phyloP scores from a whole-genome alignment of 2,797 vertebrate species.

The Pseudochaenichthys georgianus region DNA sequence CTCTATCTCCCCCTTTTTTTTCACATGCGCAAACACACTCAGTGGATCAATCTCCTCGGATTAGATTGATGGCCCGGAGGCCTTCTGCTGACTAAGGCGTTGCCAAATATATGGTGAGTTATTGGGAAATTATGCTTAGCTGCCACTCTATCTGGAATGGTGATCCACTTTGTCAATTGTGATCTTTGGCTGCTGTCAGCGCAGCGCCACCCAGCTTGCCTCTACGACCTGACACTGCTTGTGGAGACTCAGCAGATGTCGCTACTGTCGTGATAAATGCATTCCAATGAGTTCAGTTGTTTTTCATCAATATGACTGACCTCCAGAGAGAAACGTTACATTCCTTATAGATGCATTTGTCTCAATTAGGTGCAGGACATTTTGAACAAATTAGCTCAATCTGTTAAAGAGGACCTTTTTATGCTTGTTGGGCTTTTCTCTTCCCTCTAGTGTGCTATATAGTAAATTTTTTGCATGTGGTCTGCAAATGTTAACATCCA shows the following conservation, averaged over 20 bases:
- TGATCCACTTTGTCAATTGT: conserved; percentile 79
- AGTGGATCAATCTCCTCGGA: conserved; percentile 74
- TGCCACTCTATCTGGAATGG: conserved; percentile 70
- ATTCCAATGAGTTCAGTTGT: conserved; percentile 38
- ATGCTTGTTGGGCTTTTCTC: too few species aligned
- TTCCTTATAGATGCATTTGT: conserved; percentile 28
- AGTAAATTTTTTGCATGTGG: too few species aligned
- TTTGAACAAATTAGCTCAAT: too few species aligned
- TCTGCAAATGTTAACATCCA: too few species aligned
- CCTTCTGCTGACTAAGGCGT: conserved; percentile 81
- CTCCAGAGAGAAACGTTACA: conserved; percentile 22
- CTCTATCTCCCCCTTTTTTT: background rate
- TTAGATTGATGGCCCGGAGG: conserved; percentile 76
- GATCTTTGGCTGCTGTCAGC: conserved; percentile 75
- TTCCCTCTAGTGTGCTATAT: too few species aligned
- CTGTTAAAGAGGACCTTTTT: too few species aligned
- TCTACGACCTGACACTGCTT: conserved; percentile 33
- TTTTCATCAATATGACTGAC: conserved; percentile 58
- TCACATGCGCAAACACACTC: conserved; percentile 57
- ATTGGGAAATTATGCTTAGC: conserved; percentile 72
- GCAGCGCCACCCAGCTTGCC: conserved; percentile 52
- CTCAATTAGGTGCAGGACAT: background rate
- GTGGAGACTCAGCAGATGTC: conserved; percentile 47
- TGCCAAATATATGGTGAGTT: conserved; percentile 77
- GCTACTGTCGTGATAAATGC: conserved; percentile 49